These are phyloP conservation scores for Ecdyonurus torrentis DNA, from an alignment of 2,888 invertebrate genomes.

Conservation along the genomic window DNA sequence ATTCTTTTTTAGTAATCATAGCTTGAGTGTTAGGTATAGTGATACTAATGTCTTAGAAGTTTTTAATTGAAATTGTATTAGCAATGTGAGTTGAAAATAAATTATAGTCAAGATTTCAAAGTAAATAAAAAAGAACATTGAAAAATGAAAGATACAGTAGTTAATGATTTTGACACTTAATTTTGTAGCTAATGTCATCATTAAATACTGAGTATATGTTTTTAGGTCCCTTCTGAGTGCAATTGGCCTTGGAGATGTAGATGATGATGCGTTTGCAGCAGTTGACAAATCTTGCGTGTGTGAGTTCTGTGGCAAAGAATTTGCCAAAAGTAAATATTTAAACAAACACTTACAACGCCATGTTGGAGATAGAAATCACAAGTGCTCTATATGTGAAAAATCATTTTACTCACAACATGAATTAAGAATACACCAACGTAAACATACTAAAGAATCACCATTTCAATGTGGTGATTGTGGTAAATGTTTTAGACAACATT, in stretches of 20 bases:
- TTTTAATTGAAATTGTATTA: too few relatives aligned
- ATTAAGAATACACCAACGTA: neutral
- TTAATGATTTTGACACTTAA: too few relatives aligned
- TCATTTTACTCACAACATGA: constrained; percentile 3
- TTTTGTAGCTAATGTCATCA: neutral
- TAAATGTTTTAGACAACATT: constrained; percentile 1
- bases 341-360: constrained; percentile 1
- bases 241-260: neutral
- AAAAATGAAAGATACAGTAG: too few relatives aligned
- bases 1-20: too few relatives aligned
- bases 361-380: neutral
- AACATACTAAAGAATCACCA: neutral
- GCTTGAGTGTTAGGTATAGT: too few relatives aligned
- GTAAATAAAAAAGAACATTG: too few relatives aligned
- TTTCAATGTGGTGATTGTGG: neutral
- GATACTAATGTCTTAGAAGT: too few relatives aligned
- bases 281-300: neutral
- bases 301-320: neutral
- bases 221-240: neutral
- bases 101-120: too few relatives aligned
- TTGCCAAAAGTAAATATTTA: neutral
- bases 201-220: neutral
- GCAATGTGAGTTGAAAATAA: too few relatives aligned
- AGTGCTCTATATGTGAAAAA: neutral
- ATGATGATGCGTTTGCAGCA: neutral